Evolutionary conservation across 1,140 invertebrate genomes (phyloP), one percentile per base, ranked within the genome.

Genomic region (Drosophila rhopaloa): DNA sequence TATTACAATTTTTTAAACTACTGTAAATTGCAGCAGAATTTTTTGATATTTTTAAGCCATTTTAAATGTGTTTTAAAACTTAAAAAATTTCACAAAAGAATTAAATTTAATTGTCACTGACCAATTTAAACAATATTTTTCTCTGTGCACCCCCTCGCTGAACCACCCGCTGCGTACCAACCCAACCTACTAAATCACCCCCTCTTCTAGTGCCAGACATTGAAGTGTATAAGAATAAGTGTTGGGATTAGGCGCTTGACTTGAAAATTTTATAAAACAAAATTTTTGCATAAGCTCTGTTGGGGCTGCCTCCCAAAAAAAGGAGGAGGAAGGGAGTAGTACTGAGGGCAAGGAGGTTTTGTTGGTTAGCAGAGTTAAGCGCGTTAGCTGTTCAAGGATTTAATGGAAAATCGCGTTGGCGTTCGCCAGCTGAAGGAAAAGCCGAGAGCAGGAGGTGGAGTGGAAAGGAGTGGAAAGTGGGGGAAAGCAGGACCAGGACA

Each of bases 201-300:
- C 41, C 62, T 65, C 61, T 53, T 76, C 62, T 82, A 82, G 84
- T 80, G 79, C 72, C 75, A 83, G 79, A 88, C 83, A 89, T 88
- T 88, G 83, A 88, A 88, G 84, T 89, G 84, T 88, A 89, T 88
- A 89, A 89, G 84, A 89, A 89, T 89, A 89, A 89, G 84, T 89
- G 85, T 89, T 89, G 84, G 84, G 84, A 89, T 89, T 90, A 89
- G 84, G 77, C 84, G 84, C 84, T 89, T 89, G 84, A 89, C 84
- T 89, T 89, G 84, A 89, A 89, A 89, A 89, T 88, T 88, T 89
- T 88, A 88, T 89, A 89, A 89, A 89, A 89, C 85, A 89, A 89
- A 89, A 89, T 89, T 89, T 88, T 89, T 89, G 84, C 84, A 89
- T 89, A 89, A 89, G 85, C 84, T 89, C 84, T 89, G 58, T 58